phyloP scores from a whole-genome alignment of 2,113 vertebrate species.

The Abramis brama region DNA sequence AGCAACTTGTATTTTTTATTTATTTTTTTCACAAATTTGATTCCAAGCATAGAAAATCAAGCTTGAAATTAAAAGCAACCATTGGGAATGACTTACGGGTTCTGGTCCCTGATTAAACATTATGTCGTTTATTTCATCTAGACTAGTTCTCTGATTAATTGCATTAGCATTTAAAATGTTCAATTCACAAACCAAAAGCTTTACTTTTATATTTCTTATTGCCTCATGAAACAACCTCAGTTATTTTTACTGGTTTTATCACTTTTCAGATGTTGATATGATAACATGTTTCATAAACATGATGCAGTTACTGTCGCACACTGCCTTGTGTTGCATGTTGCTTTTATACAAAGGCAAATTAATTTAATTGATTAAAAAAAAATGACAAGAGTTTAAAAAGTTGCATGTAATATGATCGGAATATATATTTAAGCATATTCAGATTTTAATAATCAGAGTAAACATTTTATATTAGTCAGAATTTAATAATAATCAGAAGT shows the following conservation, averaged over 20 bases:
- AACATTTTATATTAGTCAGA: not conserved
- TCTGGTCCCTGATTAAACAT: not conserved
- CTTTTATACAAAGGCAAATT: too few relatives aligned
- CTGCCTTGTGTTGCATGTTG: too few relatives aligned
- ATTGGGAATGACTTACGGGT: not conserved
- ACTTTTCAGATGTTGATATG: too few relatives aligned
- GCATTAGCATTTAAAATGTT: not conserved
- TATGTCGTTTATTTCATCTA: not conserved
- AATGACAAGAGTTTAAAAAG: too few relatives aligned
- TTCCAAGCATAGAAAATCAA: slow-evolving; percentile 22
- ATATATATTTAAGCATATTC: not conserved
- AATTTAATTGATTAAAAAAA: too few relatives aligned
- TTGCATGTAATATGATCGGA: not conserved
- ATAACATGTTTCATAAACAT: too few relatives aligned
- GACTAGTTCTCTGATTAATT: not conserved
- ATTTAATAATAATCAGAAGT: not conserved
- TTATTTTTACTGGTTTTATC: not conserved
- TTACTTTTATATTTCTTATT: not conserved
- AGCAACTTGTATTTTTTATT: not conserved
- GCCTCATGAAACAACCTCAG: not conserved
- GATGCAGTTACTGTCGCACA: too few relatives aligned
- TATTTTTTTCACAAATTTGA: not conserved
- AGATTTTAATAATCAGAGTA: not conserved
- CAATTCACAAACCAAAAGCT: not conserved
- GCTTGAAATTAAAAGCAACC: slow-evolving; percentile 32